Base-by-base conservation (phyloP, 2,113 vertebrate genomes). In the Crotalus horridus region DNA sequence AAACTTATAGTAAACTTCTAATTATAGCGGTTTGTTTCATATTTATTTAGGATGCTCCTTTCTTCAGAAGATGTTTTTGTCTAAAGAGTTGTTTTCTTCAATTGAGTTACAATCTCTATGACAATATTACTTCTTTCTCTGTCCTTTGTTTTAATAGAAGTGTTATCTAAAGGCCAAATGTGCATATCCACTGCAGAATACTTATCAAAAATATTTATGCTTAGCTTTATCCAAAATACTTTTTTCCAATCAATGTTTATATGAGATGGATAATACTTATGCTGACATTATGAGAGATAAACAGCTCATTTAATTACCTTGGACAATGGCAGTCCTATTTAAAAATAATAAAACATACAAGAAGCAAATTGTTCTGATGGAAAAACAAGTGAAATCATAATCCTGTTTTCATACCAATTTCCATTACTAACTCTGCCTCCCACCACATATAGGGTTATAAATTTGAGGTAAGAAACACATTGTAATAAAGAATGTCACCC, bases 401-500 rank as follows among this genome's bases (percentile, higher is more conserved):
- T n/a, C 39, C 24, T 85, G 6, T n/a, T 90, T 58, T 69, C 39
- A 53, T 92, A 94, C 43, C 64, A 74, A 85, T 85, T 93, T 54
- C 89, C 13, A 10, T 9, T 0, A 94, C 23, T 26, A 39, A n/a
- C 89, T 85, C 15, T 56, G 91, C 90, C 46, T 17, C 26, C 46
- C 29, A 88, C 0, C 11, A 94, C 20, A 33, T 55, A 3, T 20
- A 39, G 21, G 48, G 24, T 10, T 12, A 54, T 11, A 53, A 86
- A 93, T 90, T n/a, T 89, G 86, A 93, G 81, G 46, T 29, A 39
- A 91, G 93, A 92, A 95, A 94, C 1, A 91, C 81, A 87, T 64
- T 64, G 88, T 10, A 29, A 21, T 64, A 93, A 93, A 93, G 43
- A 93, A 90, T 26, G 39, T 51, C 94, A 92, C 8, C 1, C 89